A percentile compares a stretch with the other conserved stretches of the same genome.
These are phyloP conservation scores for Hermatobates lingyangjiaoensis DNA, from an alignment of 1,140 invertebrate species.

Conservation along the genomic window DNA sequence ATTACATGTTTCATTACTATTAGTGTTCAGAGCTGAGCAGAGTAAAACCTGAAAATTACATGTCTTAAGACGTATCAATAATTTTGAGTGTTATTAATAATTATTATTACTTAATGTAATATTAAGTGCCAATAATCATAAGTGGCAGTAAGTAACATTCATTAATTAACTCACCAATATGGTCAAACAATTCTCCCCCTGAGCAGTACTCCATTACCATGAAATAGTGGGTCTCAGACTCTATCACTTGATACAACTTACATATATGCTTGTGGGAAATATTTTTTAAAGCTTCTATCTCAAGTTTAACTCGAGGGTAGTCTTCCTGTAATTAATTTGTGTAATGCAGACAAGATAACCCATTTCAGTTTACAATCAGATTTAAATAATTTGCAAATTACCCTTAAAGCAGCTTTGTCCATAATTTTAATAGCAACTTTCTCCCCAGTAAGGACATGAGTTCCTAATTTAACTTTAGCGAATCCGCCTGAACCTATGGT, in stretches of 20 bases:
- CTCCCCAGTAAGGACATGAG: slow-evolving; percentile 53
- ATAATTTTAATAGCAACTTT: slow-evolving; percentile 78
- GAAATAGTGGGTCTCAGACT: slow-evolving; percentile 48
- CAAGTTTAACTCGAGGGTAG: slow-evolving; percentile 52
- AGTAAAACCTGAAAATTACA: too few relatives aligned
- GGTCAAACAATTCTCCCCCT: slow-evolving; percentile 70
- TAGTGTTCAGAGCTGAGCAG: too few relatives aligned
- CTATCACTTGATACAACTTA: slow-evolving; percentile 63
- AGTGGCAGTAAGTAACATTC: too few relatives aligned
- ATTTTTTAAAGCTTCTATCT: slow-evolving; percentile 61
- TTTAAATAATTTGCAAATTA: slow-evolving; percentile 22
- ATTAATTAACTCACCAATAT: slow-evolving; percentile 22
- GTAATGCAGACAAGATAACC: not conserved
- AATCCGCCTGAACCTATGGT: slow-evolving; percentile 60
- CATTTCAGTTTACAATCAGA: not conserved
- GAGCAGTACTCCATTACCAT: slow-evolving; percentile 65
- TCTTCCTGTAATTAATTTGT: slow-evolving; percentile 44
- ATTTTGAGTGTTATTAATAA: too few relatives aligned
- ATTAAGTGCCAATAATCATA: too few relatives aligned
- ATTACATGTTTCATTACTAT: too few relatives aligned
- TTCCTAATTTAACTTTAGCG: slow-evolving; percentile 62
- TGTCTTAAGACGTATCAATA: too few relatives aligned
- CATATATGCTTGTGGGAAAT: slow-evolving; percentile 68
- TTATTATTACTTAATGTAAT: too few relatives aligned
- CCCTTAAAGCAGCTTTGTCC: slow-evolving; percentile 52